Base-by-base conservation (phyloP, 2,113 vertebrate species). In the Conger conger region DNA sequence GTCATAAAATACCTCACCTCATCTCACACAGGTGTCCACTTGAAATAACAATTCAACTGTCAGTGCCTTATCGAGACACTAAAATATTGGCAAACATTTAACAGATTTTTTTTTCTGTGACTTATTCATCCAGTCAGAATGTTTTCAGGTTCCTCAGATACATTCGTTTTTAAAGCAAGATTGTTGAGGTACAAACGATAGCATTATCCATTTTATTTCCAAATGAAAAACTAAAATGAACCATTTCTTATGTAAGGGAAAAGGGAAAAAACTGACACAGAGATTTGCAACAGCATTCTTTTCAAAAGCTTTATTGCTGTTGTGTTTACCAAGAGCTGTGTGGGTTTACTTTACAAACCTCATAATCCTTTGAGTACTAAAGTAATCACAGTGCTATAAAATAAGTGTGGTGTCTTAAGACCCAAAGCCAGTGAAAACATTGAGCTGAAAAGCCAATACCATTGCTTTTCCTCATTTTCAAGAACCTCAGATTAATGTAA, bases 41-140 rank as follows among this genome's bases (percentile, higher is more conserved):
- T 84, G 42, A 79, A 87, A 89, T 80, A 90, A 86, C 86, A 83
- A 84, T 86, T 92, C 89, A 86, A 91, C 86, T 91, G 88, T 93
- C 91, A 92, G 95, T 96, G 94, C 94, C 95, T 96, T 95, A 95
- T 92, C 86, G 87, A 92, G 90, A 93, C 89, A 91, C 88, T 80
- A 18, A 73, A 73, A 76, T 79, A n/a, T 63, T 40, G 20, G 27
- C 79, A 38, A 83, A 38, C 84, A 23, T 35, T 45, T 82, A n/a
- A n/a, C 20, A 87, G 84, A 83, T 89, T 91, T 89, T 87, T 88
- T 79, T 87, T 80, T 89, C 82, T 50, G n/a, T 80, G 90, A 81
- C 88, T 83, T 73, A n/a, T 73, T 33, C 2, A 87, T 86, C 57
- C 86, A 78, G 88, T 17, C 60, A 83, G 86, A 85, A 79, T 87